Percentiles rank a stretch among this genome's conserved stretches.
phyloP scores from a whole-genome alignment of 2,113 vertebrate species.

The Otocyon megalotis region DNA sequence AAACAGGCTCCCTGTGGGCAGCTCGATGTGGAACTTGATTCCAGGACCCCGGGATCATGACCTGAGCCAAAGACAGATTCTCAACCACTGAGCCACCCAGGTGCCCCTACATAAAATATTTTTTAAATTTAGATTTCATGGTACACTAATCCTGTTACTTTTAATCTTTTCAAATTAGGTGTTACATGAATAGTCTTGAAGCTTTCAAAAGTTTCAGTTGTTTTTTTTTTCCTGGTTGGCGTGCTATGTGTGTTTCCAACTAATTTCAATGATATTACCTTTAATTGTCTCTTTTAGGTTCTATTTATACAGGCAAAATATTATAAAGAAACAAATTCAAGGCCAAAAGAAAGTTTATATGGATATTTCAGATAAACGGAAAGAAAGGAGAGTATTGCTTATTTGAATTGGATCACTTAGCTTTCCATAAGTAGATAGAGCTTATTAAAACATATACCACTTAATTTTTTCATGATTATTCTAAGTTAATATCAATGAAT shows the following conservation, averaged over 20 bases:
- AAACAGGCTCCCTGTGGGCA: no score
- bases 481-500: neutral
- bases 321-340: slow-evolving; percentile 40
- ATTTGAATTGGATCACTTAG: slow-evolving; percentile 2
- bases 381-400: neutral
- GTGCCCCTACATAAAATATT: no score
- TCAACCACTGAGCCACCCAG: no score
- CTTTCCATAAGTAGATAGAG: slow-evolving; percentile 10
- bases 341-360: slow-evolving; percentile 10
- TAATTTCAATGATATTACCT: slow-evolving; percentile 4
- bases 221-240: neutral
- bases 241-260: neutral
- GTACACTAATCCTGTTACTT: neutral
- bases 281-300: slow-evolving; percentile 15
- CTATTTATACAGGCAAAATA: slow-evolving; percentile 34
- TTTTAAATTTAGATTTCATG: neutral
- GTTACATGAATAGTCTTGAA: neutral
- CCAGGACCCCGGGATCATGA: no score
- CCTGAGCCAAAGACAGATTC: no score
- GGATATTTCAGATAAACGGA: neutral
- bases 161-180: slow-evolving; percentile 27
- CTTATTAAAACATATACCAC: slow-evolving; percentile 13
- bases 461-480: slow-evolving; percentile 9
- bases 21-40: no score
- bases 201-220: neutral